These are phyloP conservation scores for Adineta ricciae DNA, from an alignment of 2,888 invertebrate species.

Conservation along the genomic window DNA sequence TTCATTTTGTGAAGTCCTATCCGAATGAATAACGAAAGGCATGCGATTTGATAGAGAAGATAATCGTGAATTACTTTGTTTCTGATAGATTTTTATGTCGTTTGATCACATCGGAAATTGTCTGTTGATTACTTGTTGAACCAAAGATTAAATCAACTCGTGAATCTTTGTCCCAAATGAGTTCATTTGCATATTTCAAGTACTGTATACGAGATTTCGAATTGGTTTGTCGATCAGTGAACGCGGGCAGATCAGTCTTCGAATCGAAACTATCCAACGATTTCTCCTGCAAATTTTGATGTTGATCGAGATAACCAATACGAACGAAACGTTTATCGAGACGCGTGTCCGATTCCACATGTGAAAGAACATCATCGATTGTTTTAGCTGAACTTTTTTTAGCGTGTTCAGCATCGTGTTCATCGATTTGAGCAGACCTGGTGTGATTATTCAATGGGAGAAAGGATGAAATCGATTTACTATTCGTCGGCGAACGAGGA, in stretches of 20 bases:
- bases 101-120: constrained; percentile 44
- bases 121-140: constrained; percentile 42
- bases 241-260: constrained; percentile 35
- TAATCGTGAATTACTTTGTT: no score
- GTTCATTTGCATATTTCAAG: constrained; percentile 50
- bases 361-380: constrained; percentile 51
- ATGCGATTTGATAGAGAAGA: no score
- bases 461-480: background rate
- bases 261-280: constrained; percentile 50
- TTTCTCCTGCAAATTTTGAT: constrained; percentile 51
- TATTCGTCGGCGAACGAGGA: background rate
- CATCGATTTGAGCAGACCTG: background rate
- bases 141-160: constrained; percentile 52
- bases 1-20: background rate
- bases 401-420: no score
- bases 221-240: constrained; percentile 40
- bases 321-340: constrained; percentile 45
- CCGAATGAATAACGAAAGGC: no score
- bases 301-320: constrained; percentile 52
- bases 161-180: constrained; percentile 52
- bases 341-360: constrained; percentile 51
- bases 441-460: background rate
- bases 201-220: constrained; percentile 53
- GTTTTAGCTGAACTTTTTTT: constrained; percentile 48
- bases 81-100: constrained; percentile 37